phyloP scores from a whole-genome alignment of 2,888 invertebrate species.

The Microdon myrmicae region DNA sequence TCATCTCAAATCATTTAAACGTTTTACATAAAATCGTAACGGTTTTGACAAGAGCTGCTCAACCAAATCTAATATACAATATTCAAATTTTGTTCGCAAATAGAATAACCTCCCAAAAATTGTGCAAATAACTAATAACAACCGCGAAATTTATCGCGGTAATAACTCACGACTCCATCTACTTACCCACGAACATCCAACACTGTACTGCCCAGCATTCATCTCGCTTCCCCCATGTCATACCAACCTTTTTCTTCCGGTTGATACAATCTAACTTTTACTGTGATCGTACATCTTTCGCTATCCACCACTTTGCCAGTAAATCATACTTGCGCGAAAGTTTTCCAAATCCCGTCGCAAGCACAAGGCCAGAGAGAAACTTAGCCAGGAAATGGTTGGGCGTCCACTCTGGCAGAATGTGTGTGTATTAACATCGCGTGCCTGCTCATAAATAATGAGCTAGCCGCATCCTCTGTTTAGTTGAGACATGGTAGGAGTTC shows the following conservation, averaged over 20 bases:
- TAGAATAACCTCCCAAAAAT: no score
- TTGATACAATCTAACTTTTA: slow-evolving; percentile 15
- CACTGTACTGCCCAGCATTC: not conserved
- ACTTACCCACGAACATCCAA: not conserved
- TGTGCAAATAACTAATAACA: no score
- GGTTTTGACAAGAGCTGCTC: no score
- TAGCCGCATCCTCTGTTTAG: slow-evolving; percentile 21
- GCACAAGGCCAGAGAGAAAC: slow-evolving; percentile 6
- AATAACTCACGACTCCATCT: not conserved
- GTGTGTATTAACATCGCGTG: slow-evolving; percentile 45
- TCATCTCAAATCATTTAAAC: no score
- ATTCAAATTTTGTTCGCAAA: no score
- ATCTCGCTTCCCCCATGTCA: no score
- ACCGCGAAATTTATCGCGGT: no score
- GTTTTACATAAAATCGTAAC: no score
- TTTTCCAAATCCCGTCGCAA: slow-evolving; percentile 32
- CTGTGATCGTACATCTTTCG: slow-evolving; percentile 26
- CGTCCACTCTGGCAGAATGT: slow-evolving; percentile 38
- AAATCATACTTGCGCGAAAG: slow-evolving; percentile 50
- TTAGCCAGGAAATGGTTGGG: slow-evolving; percentile 9
- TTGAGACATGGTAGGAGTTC: no score
- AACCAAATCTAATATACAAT: no score
- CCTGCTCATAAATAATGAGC: slow-evolving; percentile 49
- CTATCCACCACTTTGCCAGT: slow-evolving; percentile 15
- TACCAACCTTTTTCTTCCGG: no score